These are phyloP conservation scores for Okamejei kenojei DNA, from an alignment of 2,797 vertebrate genomes.

Conservation along the genomic window DNA sequence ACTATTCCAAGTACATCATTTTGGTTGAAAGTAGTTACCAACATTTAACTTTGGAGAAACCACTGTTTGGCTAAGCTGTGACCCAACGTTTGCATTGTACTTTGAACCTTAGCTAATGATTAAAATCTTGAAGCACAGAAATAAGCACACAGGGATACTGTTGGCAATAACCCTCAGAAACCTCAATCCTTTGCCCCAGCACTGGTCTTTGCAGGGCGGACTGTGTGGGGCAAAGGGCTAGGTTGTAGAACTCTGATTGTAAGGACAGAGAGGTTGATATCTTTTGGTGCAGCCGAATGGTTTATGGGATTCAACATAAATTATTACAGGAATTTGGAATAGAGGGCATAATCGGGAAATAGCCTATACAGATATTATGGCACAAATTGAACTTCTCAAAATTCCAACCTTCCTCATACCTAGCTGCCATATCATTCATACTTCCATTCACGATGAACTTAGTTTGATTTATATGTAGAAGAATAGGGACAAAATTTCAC, in stretches of 20 bases:
- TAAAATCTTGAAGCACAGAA: neutral
- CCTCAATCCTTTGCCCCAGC: too few species aligned
- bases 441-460: neutral
- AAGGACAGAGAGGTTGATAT: too few species aligned
- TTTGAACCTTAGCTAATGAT: neutral
- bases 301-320: neutral
- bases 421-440: neutral
- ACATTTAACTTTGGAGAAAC: too few species aligned
- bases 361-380: neutral
- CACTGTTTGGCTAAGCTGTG: neutral
- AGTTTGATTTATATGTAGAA: neutral
- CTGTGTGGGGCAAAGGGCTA: neutral
- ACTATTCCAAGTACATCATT: too few species aligned
- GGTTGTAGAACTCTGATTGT: too few species aligned
- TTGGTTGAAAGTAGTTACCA: too few species aligned
- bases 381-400: neutral
- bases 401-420: neutral
- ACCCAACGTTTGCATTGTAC: neutral
- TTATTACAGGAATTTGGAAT: neutral
- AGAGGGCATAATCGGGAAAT: neutral
- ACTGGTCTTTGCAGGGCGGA: neutral
- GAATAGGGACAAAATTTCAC: neutral
- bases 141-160: neutral
- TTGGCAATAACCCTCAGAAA: neutral
- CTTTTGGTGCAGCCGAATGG: neutral